Base-by-base conservation (phyloP, 1,140 invertebrate genomes). In the Solenopsis invicta region DNA sequence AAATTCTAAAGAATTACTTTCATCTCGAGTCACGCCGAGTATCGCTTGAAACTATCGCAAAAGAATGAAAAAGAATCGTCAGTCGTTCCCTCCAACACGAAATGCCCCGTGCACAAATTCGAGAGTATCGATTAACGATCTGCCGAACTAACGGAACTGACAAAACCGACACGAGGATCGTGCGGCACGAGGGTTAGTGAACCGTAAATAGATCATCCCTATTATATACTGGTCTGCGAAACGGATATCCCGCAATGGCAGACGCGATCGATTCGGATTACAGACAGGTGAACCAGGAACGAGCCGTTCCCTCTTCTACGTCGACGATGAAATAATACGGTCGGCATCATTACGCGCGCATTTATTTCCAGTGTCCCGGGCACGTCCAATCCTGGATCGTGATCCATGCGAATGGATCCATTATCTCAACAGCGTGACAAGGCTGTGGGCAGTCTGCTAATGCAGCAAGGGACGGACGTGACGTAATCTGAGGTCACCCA, bases 401-500 rank as follows among this genome's bases (percentile, higher is more conserved):
- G 93, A 93, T 94, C 93, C 94, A 94, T 92, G 94, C 94, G 94
- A 95, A 95, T 94, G 91, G 93, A 93, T 94, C 91, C 92, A 95
- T 95, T 95, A 95, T 94, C 93, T 94, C 94, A 94, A 95, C 94
- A 94, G 91, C 89, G 90, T 93, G 93, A 94, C 94, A 94, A 95
- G 94, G 93, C 92, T 95, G 94, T 95, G 92, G 93, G 93, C 93
- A 94, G 94, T 94, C 92, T 93, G 88, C 90, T 94, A 93, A 95
- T 94, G 91, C 92, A 87, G 92, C 94, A 94, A 93, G 92, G 92
- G 93, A 94, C 94, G 95, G 95, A 95, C 93, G 91, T 95, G 93
- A 95, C 93, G 94, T 93, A 94, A 95, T 93, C 92, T 94, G 94
- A 95, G 94, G 94, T 95, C 94, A 95, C 94, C 94, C 92, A 95